Evolutionary conservation across 2,113 vertebrate genomes (phyloP), one percentile per base, ranked within the genome.

Genomic region (Calyptommatus sinebrachiatus): DNA sequence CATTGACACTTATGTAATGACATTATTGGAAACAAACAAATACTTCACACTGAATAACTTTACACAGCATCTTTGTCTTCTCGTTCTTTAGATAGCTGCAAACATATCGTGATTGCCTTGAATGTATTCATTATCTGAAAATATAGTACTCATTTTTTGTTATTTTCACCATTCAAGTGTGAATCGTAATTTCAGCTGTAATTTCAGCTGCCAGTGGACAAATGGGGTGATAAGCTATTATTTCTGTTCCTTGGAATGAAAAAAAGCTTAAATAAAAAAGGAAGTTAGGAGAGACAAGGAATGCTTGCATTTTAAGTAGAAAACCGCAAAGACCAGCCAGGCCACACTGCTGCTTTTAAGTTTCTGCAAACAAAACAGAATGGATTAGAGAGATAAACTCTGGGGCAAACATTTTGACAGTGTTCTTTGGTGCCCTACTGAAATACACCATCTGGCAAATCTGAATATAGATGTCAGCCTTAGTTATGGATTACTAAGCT

Each of bases 41-140:
- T 90, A 92, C 89, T 90, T 89, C 88, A 89, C 79, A 29, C 79
- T 0, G 71, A 88, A 84, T 88, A 89, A 87, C 81, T 87, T 57
- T 81, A 82, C 85, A 6, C 53, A 48, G 14, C 82, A 41, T 21
- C 83, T 88, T 88, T 53, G 76, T 86, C 65, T 69, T 29, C 77
- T 35, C 81, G 82, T 90, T 85, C 83, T 86, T 74, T 73, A 22
- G 22, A 83, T 84, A 87, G 84, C 81, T 82, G 88, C 65, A 77
- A 76, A 88, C 87, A 83, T 85, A 80, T 91, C 85, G 85, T 22
- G 82, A 83, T 90, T 92, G 88, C 87, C 7, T 67, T 71, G 77
- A 89, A 29, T 86, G 84, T 60, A 75, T 70, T 83, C 71, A 86
- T 91, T 89, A 88, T 85, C 78, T 50, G 82, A 85, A 85, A 67